These are phyloP conservation scores for Psilopsiagon aymara DNA, from an alignment of 2,113 vertebrate genomes.

Conservation along the genomic window DNA sequence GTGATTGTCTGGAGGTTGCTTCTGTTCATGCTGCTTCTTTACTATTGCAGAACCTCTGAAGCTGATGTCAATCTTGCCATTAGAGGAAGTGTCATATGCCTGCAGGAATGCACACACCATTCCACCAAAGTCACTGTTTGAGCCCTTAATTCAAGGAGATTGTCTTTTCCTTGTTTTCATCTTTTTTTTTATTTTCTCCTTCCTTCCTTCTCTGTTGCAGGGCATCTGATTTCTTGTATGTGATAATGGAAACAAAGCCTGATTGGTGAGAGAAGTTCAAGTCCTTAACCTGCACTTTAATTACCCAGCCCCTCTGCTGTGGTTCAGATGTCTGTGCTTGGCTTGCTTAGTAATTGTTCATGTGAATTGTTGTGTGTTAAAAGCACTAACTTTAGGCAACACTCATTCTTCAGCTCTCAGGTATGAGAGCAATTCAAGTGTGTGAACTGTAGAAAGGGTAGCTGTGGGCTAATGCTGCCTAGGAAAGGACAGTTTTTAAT, in stretches of 20 bases:
- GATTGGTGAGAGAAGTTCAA: neutral
- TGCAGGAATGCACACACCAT: accelerated
- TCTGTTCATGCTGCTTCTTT: neutral
- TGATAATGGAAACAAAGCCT: neutral
- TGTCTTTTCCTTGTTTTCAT: neutral
- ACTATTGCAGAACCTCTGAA: neutral
- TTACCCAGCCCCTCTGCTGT: neutral
- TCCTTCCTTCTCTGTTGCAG: neutral
- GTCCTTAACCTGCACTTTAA: neutral
- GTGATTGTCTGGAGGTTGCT: neutral
- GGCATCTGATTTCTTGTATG: neutral
- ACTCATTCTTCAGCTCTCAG: neutral
- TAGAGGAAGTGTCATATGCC: neutral
- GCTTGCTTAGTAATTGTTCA: neutral
- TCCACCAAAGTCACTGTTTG: neutral
- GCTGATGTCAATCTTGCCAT: neutral
- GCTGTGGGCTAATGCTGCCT: neutral
- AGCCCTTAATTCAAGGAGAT: neutral
- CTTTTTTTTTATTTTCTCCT: neutral
- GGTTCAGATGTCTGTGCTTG: neutral
- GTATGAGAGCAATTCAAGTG: neutral
- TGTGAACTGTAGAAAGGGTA: neutral
- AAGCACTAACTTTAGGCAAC: neutral
- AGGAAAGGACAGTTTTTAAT: neutral
- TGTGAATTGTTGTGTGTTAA: neutral